Evolutionary conservation across 2,888 invertebrate genomes (phyloP).

Genomic region (Aspidiotus destructor): DNA sequence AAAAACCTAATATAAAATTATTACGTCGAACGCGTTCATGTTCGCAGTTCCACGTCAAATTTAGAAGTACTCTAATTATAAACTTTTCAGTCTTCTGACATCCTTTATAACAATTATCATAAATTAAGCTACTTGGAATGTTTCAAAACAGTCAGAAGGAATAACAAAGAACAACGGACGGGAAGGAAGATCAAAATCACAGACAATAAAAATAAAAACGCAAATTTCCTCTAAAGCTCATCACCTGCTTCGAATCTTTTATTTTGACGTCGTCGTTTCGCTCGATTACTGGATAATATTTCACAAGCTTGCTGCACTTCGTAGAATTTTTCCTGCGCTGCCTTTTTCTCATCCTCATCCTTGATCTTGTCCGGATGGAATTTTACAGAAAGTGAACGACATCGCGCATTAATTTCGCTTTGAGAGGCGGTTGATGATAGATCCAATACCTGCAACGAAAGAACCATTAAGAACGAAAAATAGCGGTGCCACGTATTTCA

Average conservation of each 20-base stretch:
- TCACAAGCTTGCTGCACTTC: constrained; percentile 90
- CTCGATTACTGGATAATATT: constrained; percentile 71
- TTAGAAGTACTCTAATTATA: too few relatives aligned
- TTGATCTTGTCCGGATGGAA: constrained; percentile 88
- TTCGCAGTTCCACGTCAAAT: too few relatives aligned
- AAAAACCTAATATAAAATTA: too few relatives aligned
- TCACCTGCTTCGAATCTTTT: constrained; percentile 45
- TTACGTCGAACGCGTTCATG: too few relatives aligned
- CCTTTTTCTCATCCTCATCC: constrained; percentile 55
- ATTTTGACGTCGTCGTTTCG: constrained; percentile 61
- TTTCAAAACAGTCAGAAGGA: too few relatives aligned
- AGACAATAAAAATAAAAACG: constrained; percentile 1
- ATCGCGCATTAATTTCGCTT: constrained; percentile 71
- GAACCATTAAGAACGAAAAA: too few relatives aligned
- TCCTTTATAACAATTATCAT: too few relatives aligned
- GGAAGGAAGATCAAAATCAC: constrained; percentile 22
- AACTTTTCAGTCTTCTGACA: too few relatives aligned
- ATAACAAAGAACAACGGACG: too few relatives aligned
- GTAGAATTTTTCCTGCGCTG: constrained; percentile 78
- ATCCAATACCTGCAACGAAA: constrained; percentile 53
- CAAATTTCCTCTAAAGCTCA: constrained; percentile 20
- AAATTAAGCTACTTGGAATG: too few relatives aligned
- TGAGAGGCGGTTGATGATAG: constrained; percentile 71
- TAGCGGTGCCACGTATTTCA: too few relatives aligned
- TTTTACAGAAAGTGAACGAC: constrained; percentile 70